These are phyloP conservation scores for Drosophila tripunctata DNA, from an alignment of 2,888 invertebrate genomes.

Conservation along the genomic window DNA sequence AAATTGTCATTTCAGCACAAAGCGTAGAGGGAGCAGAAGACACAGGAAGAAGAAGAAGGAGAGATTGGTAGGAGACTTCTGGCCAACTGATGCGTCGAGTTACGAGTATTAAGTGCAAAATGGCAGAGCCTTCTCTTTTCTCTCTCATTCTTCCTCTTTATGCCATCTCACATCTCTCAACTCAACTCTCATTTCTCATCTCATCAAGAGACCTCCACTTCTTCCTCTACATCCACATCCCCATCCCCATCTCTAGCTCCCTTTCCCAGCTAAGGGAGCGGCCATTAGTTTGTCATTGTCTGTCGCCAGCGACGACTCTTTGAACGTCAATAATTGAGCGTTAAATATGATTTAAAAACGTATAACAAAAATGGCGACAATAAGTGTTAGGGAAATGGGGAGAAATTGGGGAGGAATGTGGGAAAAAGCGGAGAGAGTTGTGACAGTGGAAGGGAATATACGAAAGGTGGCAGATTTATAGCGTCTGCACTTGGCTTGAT, in stretches of 20 bases:
- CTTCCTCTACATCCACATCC: too few relatives aligned
- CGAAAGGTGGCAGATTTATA: constrained; percentile 17
- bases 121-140: constrained; percentile 38
- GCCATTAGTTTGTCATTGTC: constrained; percentile 78
- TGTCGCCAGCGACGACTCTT: constrained; percentile 62
- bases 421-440: background rate
- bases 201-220: background rate
- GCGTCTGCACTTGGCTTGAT: constrained; percentile 69
- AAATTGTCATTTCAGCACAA: constrained; percentile 74
- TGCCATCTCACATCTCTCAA: background rate
- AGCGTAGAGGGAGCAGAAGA: constrained; percentile 8
- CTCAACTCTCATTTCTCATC: background rate
- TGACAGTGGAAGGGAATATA: background rate
- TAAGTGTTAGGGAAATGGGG: background rate
- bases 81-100: constrained; percentile 51
- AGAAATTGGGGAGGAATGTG: background rate
- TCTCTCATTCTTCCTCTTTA: background rate
- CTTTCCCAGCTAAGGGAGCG: constrained; percentile 10
- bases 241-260: too few relatives aligned
- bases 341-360: constrained; percentile 75
- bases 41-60: background rate
- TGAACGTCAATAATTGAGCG: constrained; percentile 78
- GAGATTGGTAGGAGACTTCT: background rate
- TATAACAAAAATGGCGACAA: constrained; percentile 28
- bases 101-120: constrained; percentile 72